A percentile compares a stretch with the other conserved stretches of the same genome.
phyloP scores from a whole-genome alignment of 2,888 invertebrate species.

The Linhomoeus sp. region DNA sequence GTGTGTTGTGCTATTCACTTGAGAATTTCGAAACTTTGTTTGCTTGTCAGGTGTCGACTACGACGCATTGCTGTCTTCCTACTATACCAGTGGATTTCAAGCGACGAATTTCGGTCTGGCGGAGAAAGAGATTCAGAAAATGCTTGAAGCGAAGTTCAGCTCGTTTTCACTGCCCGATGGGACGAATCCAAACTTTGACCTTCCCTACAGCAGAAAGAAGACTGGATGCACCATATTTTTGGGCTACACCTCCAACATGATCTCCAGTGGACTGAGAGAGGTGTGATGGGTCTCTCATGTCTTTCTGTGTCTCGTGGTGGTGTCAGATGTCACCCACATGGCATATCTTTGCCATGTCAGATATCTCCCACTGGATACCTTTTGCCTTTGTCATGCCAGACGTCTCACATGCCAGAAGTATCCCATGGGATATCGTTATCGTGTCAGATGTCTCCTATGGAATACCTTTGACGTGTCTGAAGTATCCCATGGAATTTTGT shows the following conservation, averaged over 20 bases:
- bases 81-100: too few species aligned
- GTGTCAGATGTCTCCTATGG: too few species aligned
- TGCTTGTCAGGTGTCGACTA: not conserved
- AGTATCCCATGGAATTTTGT: too few species aligned
- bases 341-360: too few species aligned
- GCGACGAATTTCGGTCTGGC: not conserved
- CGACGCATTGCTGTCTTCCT: not conserved
- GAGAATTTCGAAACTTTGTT: not conserved
- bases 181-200: not conserved
- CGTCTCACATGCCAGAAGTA: too few species aligned
- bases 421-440: too few species aligned
- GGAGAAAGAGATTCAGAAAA: not conserved
- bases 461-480: too few species aligned
- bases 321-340: not conserved
- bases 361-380: too few species aligned
- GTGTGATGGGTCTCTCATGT: conserved; percentile 7
- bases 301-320: not conserved
- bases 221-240: conserved; percentile 72
- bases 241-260: conserved; percentile 90
- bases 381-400: too few species aligned
- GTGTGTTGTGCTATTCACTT: too few species aligned
- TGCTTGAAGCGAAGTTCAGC: not conserved
- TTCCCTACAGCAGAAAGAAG: conserved; percentile 7
- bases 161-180: too few species aligned
- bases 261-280: conserved; percentile 81